Evolutionary conservation across 53 echinoderm and acorn worm species (phyloP).

Genomic region (Patiria pectinifera): DNA sequence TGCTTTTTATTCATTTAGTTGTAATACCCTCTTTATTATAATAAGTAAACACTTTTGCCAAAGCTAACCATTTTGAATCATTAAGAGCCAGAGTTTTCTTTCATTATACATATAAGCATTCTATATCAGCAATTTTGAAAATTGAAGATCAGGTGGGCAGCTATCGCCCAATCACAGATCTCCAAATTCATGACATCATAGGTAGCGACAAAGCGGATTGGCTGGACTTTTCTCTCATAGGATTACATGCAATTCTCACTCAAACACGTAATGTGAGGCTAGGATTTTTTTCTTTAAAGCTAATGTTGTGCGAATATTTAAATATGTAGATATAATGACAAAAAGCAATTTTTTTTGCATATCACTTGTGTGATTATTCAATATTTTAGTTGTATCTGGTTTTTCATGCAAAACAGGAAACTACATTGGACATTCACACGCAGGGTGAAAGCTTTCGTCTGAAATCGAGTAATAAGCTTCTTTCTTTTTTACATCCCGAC

Average conservation of each 20-base stretch:
- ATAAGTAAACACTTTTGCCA: slow-evolving; percentile 16
- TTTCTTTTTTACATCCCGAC: not conserved
- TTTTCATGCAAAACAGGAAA: slow-evolving; percentile 3
- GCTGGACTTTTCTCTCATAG: not conserved
- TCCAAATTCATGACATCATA: not conserved
- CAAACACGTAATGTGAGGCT: not conserved
- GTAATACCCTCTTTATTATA: slow-evolving; percentile 25
- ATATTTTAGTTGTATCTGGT: not conserved
- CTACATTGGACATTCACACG: not conserved
- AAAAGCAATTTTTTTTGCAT: no score
- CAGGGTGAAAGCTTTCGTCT: not conserved
- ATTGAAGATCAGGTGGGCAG: not conserved
- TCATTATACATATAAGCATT: not conserved
- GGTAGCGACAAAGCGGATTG: not conserved
- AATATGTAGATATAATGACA: not conserved
- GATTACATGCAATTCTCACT: not conserved
- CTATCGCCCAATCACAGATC: not conserved
- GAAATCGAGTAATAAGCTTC: no score
- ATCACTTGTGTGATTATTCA: no score
- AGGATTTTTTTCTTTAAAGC: not conserved
- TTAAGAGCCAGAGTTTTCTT: not conserved
- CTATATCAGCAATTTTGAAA: not conserved
- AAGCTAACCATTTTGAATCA: slow-evolving; percentile 3
- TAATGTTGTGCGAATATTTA: not conserved
- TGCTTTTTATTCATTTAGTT: slow-evolving; percentile 12